Conservation (phyloP, 2,113 vertebrate species). For the Enhydra lutris region DNA sequence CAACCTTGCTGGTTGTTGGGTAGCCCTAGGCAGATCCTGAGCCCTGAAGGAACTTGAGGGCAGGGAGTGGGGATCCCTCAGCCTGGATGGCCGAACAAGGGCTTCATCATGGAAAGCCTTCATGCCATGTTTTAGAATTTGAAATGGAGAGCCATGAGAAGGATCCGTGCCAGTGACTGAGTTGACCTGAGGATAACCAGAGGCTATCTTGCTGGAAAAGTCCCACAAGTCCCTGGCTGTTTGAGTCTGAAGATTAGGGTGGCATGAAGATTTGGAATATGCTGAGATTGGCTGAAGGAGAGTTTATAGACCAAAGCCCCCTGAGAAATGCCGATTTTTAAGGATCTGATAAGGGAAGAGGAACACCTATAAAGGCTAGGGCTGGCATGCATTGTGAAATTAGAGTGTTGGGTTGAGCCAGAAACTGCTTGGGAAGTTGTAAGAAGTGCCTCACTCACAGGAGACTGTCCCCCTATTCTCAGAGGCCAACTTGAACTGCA, state of each 20-base stretch:
- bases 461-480: not conserved
- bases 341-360: not conserved
- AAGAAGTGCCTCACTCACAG: not conserved
- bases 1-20: not conserved
- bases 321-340: not conserved
- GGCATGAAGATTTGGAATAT: not conserved
- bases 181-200: not conserved
- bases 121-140: not conserved
- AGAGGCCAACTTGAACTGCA: not conserved
- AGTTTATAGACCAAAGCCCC: not conserved
- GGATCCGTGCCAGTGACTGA: not conserved
- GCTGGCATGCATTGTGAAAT: not conserved
- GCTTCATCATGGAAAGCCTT: not conserved
- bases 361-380: not conserved
- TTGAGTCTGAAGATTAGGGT: not conserved
- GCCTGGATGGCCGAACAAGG: no score
- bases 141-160: not conserved
- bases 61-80: no score
- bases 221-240: not conserved
- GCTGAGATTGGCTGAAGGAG: not conserved
- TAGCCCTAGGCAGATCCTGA: not conserved
- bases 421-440: not conserved
- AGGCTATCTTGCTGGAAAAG: not conserved
- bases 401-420: not conserved
- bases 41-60: not conserved